These are phyloP conservation scores for Rhodeus uyekii DNA, from an alignment of 2,797 vertebrate genomes.

Conservation along the genomic window DNA sequence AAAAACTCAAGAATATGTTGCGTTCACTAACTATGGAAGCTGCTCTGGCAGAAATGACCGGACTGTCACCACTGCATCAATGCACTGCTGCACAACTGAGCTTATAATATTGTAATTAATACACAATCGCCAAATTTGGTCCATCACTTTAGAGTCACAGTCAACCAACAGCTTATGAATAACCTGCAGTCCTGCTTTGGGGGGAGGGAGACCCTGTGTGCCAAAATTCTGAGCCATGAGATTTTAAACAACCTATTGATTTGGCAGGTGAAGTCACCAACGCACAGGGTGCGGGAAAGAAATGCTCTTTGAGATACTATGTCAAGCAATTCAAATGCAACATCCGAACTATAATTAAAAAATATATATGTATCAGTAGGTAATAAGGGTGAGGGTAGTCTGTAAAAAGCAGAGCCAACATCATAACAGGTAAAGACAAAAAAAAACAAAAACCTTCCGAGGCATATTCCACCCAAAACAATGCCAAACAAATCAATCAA, in stretches of 20 bases:
- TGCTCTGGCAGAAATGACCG: not conserved
- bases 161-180: constrained; percentile 31
- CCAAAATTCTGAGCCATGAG: constrained; percentile 46
- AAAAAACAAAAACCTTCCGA: too few relatives aligned
- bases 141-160: not conserved
- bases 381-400: not conserved
- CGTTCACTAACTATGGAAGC: not conserved
- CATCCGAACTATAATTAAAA: not conserved
- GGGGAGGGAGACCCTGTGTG: constrained; percentile 28
- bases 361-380: too few relatives aligned
- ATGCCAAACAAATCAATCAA: too few relatives aligned
- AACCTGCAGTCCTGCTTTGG: constrained; percentile 24
- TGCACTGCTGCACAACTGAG: not conserved
- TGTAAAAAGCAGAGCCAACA: not conserved
- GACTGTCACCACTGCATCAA: not conserved
- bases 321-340: not conserved
- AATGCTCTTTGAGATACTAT: not conserved
- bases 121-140: not conserved
- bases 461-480: too few relatives aligned
- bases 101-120: not conserved
- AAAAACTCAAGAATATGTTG: not conserved
- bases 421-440: too few relatives aligned
- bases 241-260: constrained; percentile 67
- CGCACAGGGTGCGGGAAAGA: constrained; percentile 16
- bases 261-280: constrained; percentile 50